A percentile compares a stretch with the other conserved stretches of the same genome.
Conservation (phyloP, 1,140 invertebrate species). For the Caenorhabditis briggsae region DNA sequence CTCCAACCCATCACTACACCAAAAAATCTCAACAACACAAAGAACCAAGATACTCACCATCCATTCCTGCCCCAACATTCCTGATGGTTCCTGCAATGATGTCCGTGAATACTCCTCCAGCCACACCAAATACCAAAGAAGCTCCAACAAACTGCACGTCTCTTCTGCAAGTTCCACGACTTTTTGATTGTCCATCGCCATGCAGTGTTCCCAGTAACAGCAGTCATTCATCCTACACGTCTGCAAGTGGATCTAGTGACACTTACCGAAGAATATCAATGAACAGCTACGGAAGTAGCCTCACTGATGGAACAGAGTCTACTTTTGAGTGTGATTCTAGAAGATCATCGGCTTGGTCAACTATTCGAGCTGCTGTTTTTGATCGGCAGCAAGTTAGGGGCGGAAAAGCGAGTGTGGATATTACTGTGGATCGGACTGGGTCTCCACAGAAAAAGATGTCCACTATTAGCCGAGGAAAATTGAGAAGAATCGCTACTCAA, state of each 20-base stretch:
- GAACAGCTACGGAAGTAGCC: slow-evolving; percentile 65
- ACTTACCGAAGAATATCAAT: slow-evolving; percentile 63
- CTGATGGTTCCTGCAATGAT: slow-evolving; percentile 66
- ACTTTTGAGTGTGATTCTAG: slow-evolving; percentile 66
- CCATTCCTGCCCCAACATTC: slow-evolving; percentile 63
- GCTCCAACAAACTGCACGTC: slow-evolving; percentile 53
- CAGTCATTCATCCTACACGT: slow-evolving; percentile 66
- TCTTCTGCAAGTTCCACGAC: slow-evolving; percentile 58
- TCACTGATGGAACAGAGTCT: slow-evolving; percentile 63
- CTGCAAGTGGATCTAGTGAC: slow-evolving; percentile 64
- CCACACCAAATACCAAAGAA: slow-evolving; percentile 26
- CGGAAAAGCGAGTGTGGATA: slow-evolving; percentile 60
- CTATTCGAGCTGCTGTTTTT: slow-evolving; percentile 61
- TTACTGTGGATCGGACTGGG: slow-evolving; percentile 55
- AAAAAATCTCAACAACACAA: slow-evolving; percentile 52
- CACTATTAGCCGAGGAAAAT: slow-evolving; percentile 63
- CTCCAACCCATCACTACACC: slow-evolving; percentile 54
- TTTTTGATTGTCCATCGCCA: slow-evolving; percentile 65
- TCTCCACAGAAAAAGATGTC: slow-evolving; percentile 56
- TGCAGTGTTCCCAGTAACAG: slow-evolving; percentile 58
- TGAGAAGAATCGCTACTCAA: slow-evolving; percentile 64
- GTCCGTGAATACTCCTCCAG: slow-evolving; percentile 59
- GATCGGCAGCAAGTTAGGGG: slow-evolving; percentile 46
- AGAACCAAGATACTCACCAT: slow-evolving; percentile 13
- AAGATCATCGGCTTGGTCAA: slow-evolving; percentile 65